Conservation (phyloP, 1,140 invertebrate genomes). For the Sminthurinus signatus region DNA sequence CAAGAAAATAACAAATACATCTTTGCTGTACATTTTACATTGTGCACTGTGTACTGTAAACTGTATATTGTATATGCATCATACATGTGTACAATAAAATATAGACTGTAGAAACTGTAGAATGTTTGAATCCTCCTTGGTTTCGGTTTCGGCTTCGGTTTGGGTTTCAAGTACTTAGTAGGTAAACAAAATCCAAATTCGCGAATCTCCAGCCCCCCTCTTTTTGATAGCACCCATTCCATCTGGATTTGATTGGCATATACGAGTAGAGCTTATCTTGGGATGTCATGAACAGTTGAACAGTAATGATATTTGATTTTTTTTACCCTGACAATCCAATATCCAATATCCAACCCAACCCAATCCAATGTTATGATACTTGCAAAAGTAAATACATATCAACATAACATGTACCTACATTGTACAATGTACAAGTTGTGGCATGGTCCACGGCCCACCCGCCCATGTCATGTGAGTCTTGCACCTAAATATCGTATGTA, state of each 20-base stretch:
- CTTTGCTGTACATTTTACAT: too few relatives aligned
- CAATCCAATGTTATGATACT: too few relatives aligned
- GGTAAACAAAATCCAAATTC: conserved; percentile 28
- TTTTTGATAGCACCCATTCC: conserved; percentile 23
- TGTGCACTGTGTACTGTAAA: too few relatives aligned
- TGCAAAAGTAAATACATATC: too few relatives aligned
- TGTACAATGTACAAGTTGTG: too few relatives aligned
- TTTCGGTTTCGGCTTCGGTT: background rate
- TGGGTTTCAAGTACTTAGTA: conserved; percentile 23
- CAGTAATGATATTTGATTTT: conserved; percentile 39
- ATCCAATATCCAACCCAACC: too few relatives aligned
- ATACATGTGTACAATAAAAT: too few relatives aligned
- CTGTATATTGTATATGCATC: too few relatives aligned
- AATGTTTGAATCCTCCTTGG: background rate
- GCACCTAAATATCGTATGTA: too few relatives aligned
- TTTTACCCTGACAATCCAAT: background rate
- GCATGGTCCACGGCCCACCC: too few relatives aligned
- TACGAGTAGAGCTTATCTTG: conserved; percentile 35
- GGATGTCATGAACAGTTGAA: conserved; percentile 38
- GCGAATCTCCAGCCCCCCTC: conserved; percentile 17
- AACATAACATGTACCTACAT: too few relatives aligned
- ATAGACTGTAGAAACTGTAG: background rate
- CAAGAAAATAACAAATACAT: background rate
- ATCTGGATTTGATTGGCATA: conserved; percentile 37
- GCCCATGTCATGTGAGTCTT: too few relatives aligned